These are phyloP conservation scores for Phenganax marumi DNA, from an alignment of 92 coral and sea anemone genomes.

Conservation along the genomic window DNA sequence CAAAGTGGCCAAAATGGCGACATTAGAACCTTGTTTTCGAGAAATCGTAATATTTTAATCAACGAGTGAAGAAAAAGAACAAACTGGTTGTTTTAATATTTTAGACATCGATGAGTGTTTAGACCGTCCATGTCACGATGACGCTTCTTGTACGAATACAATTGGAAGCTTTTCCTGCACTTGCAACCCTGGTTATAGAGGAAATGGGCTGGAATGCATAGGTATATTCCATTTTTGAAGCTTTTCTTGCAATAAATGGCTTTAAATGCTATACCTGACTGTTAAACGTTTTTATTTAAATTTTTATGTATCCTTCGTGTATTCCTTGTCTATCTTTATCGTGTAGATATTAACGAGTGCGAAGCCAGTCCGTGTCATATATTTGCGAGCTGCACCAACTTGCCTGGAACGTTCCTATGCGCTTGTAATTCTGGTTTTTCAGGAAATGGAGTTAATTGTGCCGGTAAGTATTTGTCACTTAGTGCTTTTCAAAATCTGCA, in stretches of 20 bases:
- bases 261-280: too few relatives aligned
- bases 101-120: constrained; percentile 54
- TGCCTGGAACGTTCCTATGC: constrained; percentile 37
- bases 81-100: neutral
- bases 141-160: constrained; percentile 52
- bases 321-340: neutral
- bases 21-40: too few relatives aligned
- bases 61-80: too few relatives aligned
- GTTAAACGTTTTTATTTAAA: neutral
- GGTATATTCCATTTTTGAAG: constrained; percentile 24
- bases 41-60: too few relatives aligned
- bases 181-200: constrained; percentile 52
- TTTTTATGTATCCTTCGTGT: neutral
- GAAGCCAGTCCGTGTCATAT: constrained; percentile 39
- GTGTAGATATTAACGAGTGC: constrained; percentile 47
- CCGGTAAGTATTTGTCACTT: constrained; percentile 26
- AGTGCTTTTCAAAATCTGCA: neutral
- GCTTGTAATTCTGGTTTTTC: constrained; percentile 38
- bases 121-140: constrained; percentile 39
- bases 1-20: too few relatives aligned
- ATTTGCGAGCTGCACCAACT: constrained; percentile 39
- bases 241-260: too few relatives aligned
- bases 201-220: constrained; percentile 54
- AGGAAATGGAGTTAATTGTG: constrained; percentile 35
- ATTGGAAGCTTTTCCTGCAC: constrained; percentile 54